phyloP scores from a whole-genome alignment of 2,888 invertebrate species.

The Lasiommata megera region DNA sequence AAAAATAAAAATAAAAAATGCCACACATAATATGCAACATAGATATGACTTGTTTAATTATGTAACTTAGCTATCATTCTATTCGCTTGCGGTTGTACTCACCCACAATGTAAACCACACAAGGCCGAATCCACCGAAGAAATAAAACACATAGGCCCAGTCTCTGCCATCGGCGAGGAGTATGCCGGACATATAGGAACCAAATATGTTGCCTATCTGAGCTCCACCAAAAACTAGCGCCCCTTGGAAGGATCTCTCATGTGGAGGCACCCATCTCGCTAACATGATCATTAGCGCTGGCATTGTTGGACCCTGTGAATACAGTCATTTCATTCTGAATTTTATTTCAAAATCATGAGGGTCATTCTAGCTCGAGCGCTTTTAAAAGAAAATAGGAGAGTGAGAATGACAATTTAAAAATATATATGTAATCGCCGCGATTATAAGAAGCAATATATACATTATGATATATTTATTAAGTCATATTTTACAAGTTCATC shows the following conservation, averaged over 20 bases:
- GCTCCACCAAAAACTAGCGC: slow-evolving; percentile 83
- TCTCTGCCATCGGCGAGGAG: slow-evolving; percentile 70
- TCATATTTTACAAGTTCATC: no score
- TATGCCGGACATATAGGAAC: slow-evolving; percentile 77
- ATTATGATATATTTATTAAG: no score
- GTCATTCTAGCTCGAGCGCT: no score
- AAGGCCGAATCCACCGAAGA: slow-evolving; percentile 79
- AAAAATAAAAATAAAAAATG: no score
- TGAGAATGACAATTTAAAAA: no score
- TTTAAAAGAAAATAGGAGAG: no score
- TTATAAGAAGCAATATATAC: no score
- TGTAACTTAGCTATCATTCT: neutral
- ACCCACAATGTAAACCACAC: slow-evolving; percentile 80
- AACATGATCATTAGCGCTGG: slow-evolving; percentile 84
- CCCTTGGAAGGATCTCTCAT: slow-evolving; percentile 80
- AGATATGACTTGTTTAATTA: no score
- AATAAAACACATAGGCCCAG: slow-evolving; percentile 82
- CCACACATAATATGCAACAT: no score
- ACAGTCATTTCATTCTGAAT: neutral
- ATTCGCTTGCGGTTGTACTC: slow-evolving; percentile 33
- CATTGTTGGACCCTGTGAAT: slow-evolving; percentile 86
- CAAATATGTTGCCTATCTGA: slow-evolving; percentile 80
- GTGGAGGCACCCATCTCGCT: slow-evolving; percentile 83
- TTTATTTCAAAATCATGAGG: no score
- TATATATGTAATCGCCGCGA: no score